Base-by-base conservation (phyloP, 2,797 vertebrate species). In the Eulemur coronatus region DNA sequence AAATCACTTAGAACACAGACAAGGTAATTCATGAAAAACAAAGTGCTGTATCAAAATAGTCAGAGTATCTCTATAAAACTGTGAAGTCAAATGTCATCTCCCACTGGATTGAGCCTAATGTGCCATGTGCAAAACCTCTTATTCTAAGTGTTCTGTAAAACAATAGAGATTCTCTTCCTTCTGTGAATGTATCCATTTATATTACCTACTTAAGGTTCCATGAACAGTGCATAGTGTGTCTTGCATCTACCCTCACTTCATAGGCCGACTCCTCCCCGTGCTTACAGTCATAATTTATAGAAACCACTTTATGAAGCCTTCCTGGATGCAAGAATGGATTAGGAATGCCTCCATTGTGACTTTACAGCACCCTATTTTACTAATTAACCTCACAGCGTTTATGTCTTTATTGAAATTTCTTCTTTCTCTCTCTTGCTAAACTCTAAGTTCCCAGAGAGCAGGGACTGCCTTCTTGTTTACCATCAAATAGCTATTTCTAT, bases 1-100 rank as follows among this genome's bases (percentile, higher is more conserved):
- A 96, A 96, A 89, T 89, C 88, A 85, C 96, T 97, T 93, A 92
- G 93, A 96, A 95, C 67, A 96, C 70, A 97, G 97, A 93, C 85
- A 97, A 94, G 94, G 86, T 97, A 97, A 97, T 96, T 98, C 84
- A 95, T 96, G 95, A 96, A 95, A 97, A 97, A 97, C 89, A 97
- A 95, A 96, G 95, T 22, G 70, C 48, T 70, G 28, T 96, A 97
- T 94, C 91, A 97, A 97, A 98, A 96, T 93, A 97, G 95, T 91
- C 82, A 73, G 90, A 95, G 94, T 93, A 94, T 92, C 92, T 96
- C 61, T 95, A 18, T 67, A 86, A 96, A 97, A 96, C 94, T 91
- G 50, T 82, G 81, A 96, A 97, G 92, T 94, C 95, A 94, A 94
- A 96, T 96, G 91, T 88, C 95, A 94, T 91, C 91, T 93, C 78